phyloP scores from a whole-genome alignment of 37 sponge, comb jelly and placozoan genomes.

The Theonella swinhoei region DNA sequence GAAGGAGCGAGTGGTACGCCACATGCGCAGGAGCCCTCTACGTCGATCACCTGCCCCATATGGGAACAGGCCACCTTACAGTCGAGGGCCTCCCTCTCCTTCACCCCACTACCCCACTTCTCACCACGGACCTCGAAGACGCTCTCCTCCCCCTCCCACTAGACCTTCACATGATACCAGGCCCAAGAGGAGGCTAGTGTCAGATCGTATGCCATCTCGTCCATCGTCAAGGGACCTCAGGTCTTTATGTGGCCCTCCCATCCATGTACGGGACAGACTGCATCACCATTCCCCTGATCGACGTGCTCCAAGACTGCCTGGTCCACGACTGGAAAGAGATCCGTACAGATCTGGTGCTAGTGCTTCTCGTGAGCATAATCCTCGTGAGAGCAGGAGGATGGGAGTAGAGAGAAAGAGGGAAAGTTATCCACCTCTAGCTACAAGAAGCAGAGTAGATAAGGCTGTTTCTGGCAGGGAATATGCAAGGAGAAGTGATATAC shows the following conservation, averaged over 20 bases:
- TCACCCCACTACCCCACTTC: background rate
- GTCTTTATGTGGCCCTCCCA: background rate
- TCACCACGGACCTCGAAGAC: background rate
- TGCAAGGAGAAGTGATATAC: too few relatives aligned
- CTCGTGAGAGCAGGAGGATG: too few relatives aligned
- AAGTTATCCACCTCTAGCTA: too few relatives aligned
- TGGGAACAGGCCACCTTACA: background rate
- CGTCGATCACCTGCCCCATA: background rate
- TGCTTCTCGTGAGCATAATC: too few relatives aligned
- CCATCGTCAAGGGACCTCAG: background rate
- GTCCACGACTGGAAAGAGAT: too few relatives aligned
- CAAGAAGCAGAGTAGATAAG: too few relatives aligned
- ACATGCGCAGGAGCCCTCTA: background rate
- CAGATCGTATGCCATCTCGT: background rate
- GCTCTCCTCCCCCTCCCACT: background rate
- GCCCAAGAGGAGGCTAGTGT: background rate
- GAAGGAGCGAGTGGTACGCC: background rate
- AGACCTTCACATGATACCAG: background rate
- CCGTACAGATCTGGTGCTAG: too few relatives aligned
- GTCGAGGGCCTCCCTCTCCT: background rate
- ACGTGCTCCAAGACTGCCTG: background rate
- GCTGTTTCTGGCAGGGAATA: too few relatives aligned
- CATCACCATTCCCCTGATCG: background rate
- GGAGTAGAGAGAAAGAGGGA: too few relatives aligned
- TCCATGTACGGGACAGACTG: background rate